These are phyloP conservation scores for Euura lappo DNA, from an alignment of 1,140 invertebrate genomes.

Conservation along the genomic window DNA sequence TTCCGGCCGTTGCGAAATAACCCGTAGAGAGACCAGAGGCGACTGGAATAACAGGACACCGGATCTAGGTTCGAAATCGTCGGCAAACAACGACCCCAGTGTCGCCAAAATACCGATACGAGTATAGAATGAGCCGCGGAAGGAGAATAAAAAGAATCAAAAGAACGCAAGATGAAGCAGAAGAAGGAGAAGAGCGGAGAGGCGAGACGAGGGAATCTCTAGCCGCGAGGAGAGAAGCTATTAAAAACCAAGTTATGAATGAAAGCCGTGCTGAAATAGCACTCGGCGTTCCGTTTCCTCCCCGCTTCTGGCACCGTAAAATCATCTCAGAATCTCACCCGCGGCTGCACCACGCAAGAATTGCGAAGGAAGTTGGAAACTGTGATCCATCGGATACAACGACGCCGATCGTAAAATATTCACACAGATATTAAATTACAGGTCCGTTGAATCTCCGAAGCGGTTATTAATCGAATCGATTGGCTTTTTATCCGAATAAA, in stretches of 20 bases:
- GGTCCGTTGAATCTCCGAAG: too few species aligned
- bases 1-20: slow-evolving; percentile 8
- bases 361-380: not conserved
- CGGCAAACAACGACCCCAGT: not conserved
- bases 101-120: not conserved
- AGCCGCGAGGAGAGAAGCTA: slow-evolving; percentile 46
- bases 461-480: too few species aligned
- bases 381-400: too few species aligned
- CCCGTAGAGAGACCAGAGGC: not conserved
- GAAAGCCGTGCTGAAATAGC: slow-evolving; percentile 60
- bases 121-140: not conserved
- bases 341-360: not conserved
- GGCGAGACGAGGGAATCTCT: slow-evolving; percentile 27
- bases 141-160: not conserved
- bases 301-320: not conserved
- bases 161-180: not conserved
- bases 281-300: slow-evolving; percentile 51
- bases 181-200: not conserved
- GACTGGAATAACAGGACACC: slow-evolving; percentile 7
- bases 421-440: too few species aligned
- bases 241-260: slow-evolving; percentile 61
- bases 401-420: too few species aligned
- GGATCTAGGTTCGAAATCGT: not conserved
- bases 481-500: too few species aligned
- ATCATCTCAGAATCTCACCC: not conserved